Conservation (phyloP, 2,888 invertebrate genomes). For the Sclerodermus sp. region DNA sequence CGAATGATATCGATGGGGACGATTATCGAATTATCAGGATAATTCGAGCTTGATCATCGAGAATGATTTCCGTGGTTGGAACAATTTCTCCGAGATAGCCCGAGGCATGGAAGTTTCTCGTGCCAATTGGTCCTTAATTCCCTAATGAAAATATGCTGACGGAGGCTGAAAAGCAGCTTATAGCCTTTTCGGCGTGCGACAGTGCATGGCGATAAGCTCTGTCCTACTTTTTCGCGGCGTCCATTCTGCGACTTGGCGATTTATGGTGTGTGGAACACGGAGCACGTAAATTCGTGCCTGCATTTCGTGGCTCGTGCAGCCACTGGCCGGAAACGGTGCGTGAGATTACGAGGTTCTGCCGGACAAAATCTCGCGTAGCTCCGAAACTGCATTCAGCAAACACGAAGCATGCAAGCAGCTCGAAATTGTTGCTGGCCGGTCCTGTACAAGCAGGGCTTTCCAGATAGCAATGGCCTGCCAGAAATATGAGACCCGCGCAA, state of each 20-base stretch:
- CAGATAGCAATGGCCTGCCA: too few relatives aligned
- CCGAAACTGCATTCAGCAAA: too few relatives aligned
- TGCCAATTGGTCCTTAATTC: too few relatives aligned
- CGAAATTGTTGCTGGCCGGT: too few relatives aligned
- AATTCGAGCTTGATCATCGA: too few relatives aligned
- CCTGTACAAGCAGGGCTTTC: too few relatives aligned
- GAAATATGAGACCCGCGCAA: too few relatives aligned
- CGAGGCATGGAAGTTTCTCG: too few relatives aligned
- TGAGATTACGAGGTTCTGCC: conserved; percentile 11
- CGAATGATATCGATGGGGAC: background rate
- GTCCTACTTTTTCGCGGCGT: conserved; percentile 16
- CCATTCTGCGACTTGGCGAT: conserved; percentile 22
- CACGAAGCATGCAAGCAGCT: too few relatives aligned
- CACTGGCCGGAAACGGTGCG: conserved; percentile 13
- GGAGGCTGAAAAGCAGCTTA: too few relatives aligned
- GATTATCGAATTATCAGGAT: conserved; percentile 15
- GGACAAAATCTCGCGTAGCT: background rate
- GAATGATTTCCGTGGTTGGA: too few relatives aligned
- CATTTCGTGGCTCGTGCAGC: conserved; percentile 1
- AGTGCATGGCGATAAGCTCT: conserved; percentile 6
- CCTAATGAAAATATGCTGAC: too few relatives aligned
- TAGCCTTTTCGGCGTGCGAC: background rate
- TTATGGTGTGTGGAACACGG: conserved; percentile 18
- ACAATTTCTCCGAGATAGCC: background rate
- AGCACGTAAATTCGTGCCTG: conserved; percentile 17